Conservation (phyloP, 2,888 invertebrate species). For the Julus scanicus region DNA sequence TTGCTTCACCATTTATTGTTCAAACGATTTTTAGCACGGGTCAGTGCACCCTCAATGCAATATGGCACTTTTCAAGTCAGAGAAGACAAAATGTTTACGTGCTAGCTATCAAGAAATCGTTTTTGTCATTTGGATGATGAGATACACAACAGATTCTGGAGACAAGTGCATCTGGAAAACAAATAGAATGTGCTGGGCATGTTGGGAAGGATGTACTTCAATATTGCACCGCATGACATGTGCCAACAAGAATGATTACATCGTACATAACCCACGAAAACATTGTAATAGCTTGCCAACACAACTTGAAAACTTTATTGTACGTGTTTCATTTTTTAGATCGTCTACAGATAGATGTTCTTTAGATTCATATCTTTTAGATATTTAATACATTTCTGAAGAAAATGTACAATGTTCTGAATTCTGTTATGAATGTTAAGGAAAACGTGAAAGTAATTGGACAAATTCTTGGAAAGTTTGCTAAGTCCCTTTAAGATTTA, state of each 20-base stretch:
- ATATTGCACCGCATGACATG: background rate
- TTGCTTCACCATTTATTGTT: slow-evolving; percentile 5
- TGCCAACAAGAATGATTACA: background rate
- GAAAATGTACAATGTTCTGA: too few species aligned
- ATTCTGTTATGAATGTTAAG: too few species aligned
- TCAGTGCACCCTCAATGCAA: slow-evolving; percentile 15
- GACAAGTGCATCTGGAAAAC: background rate
- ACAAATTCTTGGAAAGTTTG: too few species aligned
- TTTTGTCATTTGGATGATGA: slow-evolving; percentile 14
- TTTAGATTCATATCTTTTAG: too few species aligned
- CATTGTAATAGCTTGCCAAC: background rate
- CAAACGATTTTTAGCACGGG: slow-evolving; percentile 12
- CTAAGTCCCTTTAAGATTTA: too few species aligned
- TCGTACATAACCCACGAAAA: background rate
- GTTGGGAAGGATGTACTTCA: background rate
- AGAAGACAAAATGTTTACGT: slow-evolving; percentile 21
- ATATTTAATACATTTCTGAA: too few species aligned
- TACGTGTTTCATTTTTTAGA: background rate
- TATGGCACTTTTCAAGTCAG: slow-evolving; percentile 27
- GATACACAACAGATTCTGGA: slow-evolving; percentile 7
- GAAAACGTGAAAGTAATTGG: too few species aligned
- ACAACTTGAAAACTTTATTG: background rate
- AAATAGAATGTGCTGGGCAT: background rate
- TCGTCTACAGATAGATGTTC: too few species aligned
- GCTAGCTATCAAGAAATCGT: slow-evolving; percentile 27